Conservation (phyloP, 35 echinoderm and acorn worm genomes). For the Diadema setosum region DNA sequence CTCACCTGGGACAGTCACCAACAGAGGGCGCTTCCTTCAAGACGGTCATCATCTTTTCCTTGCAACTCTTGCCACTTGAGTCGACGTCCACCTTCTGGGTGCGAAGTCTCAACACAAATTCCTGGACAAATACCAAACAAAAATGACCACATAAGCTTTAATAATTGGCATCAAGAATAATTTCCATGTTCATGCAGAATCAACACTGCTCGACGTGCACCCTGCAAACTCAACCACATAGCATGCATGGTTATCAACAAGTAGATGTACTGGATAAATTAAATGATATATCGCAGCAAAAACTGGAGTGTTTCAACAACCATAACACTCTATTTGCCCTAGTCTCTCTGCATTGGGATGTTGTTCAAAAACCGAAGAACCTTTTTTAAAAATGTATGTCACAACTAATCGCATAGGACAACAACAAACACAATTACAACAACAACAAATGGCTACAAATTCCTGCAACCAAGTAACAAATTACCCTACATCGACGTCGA, state of each 20-base stretch:
- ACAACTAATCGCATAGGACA: too few species aligned
- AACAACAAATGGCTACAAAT: too few species aligned
- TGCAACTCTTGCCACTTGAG: constrained; percentile 57
- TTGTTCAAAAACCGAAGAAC: too few species aligned
- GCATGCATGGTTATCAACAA: not conserved
- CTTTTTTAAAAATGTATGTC: too few species aligned
- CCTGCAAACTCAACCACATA: not conserved
- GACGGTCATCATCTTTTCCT: constrained; percentile 61
- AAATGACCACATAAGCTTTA: not conserved
- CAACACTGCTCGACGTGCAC: not conserved
- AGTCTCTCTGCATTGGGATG: too few species aligned
- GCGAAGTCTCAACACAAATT: constrained; percentile 42
- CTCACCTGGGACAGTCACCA: not conserved
- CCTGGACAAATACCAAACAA: not conserved
- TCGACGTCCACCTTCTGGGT: constrained; percentile 69
- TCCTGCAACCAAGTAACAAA: too few species aligned
- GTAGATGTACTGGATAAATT: not conserved
- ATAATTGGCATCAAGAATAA: not conserved
- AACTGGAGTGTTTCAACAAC: not conserved
- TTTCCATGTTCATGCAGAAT: not conserved
- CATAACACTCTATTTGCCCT: too few species aligned
- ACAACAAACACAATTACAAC: too few species aligned
- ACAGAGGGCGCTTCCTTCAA: not conserved
- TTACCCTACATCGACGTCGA: too few species aligned
- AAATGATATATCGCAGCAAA: not conserved